phyloP scores from a whole-genome alignment of 2,888 invertebrate genomes.

The Fragum sueziense region DNA sequence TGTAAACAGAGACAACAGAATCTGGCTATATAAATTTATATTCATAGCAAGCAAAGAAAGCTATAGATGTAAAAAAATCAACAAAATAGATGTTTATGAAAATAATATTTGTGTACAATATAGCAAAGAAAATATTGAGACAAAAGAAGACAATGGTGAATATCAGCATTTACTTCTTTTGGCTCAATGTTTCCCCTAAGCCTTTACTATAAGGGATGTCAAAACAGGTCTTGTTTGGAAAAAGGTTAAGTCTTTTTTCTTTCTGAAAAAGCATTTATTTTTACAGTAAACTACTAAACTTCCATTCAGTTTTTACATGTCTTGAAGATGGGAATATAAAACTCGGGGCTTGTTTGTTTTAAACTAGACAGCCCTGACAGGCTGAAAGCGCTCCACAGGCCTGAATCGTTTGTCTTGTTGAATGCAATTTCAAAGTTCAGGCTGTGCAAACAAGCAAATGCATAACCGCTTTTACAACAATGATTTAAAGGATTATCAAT shows the following conservation, averaged over 20 bases:
- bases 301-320: no score
- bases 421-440: no score
- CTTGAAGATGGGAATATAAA: no score
- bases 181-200: neutral
- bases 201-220: neutral
- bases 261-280: no score
- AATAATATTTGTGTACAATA: neutral
- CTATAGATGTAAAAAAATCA: neutral
- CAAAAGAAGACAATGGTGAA: neutral
- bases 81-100: neutral
- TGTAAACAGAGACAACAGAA: conserved; percentile 49
- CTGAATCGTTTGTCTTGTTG: no score
- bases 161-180: neutral
- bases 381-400: no score
- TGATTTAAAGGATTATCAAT: no score
- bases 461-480: no score
- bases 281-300: no score
- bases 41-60: neutral
- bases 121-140: neutral
- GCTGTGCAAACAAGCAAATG: no score
- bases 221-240: neutral
- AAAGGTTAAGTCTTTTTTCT: neutral
- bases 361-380: no score
- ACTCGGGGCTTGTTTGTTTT: no score
- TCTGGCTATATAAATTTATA: neutral